A percentile compares a stretch with the other conserved stretches of the same genome.
Conservation (phyloP, 64 coral and sea anemone genomes). For the Actinia tenebrosa region DNA sequence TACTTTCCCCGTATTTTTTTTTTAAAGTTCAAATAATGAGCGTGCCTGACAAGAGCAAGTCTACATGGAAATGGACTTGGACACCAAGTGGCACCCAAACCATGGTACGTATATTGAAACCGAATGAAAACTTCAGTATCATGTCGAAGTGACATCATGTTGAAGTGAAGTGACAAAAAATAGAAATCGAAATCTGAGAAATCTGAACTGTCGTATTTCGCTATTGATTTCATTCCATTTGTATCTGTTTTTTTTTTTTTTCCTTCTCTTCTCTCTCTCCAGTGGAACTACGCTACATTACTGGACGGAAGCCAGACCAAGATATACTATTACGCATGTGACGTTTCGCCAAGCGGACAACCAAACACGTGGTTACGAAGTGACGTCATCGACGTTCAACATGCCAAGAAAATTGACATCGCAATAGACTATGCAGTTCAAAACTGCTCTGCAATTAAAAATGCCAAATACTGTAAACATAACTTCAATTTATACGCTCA, state of each 20-base stretch:
- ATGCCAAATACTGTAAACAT: neutral
- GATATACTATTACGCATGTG: neutral
- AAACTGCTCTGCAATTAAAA: conserved; percentile 13
- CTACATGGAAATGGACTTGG: neutral
- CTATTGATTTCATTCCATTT: neutral
- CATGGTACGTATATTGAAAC: neutral
- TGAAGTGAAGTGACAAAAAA: too few species aligned
- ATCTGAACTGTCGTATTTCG: neutral
- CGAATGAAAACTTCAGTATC: too few species aligned
- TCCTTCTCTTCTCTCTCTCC: neutral
- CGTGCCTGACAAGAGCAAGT: neutral
- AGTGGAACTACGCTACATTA: neutral
- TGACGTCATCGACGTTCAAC: neutral
- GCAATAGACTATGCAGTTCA: neutral
- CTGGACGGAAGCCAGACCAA: neutral
- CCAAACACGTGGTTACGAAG: conserved; percentile 12
- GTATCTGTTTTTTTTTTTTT: neutral
- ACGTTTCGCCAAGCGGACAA: neutral
- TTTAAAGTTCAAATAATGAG: neutral
- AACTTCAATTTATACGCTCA: neutral
- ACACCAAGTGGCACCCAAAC: neutral
- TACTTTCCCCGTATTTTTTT: too few species aligned
- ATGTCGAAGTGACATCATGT: too few species aligned
- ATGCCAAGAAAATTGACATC: neutral
- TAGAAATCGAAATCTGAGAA: neutral